Evolutionary conservation across 2,113 vertebrate species (phyloP).

Genomic region (Anser cygnoides): DNA sequence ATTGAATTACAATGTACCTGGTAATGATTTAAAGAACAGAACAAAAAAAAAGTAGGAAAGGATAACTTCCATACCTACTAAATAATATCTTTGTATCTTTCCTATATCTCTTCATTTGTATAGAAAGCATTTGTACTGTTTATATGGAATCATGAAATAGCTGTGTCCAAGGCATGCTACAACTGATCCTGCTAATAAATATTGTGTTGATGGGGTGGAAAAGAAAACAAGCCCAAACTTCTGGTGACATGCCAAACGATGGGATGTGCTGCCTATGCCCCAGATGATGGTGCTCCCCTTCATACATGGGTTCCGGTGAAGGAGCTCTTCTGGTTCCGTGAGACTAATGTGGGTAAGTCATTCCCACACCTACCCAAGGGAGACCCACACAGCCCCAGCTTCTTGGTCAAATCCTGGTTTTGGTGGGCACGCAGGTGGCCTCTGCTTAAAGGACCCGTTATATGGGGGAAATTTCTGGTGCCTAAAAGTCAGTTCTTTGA

Average conservation of each 20-base stretch:
- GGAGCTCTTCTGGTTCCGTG: background rate
- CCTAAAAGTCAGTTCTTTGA: background rate
- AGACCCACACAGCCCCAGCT: too few species aligned
- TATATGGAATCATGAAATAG: background rate
- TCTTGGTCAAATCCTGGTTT: background rate
- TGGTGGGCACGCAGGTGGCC: too few species aligned
- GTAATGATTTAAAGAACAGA: background rate
- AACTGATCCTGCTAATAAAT: background rate
- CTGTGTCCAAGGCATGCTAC: accelerated
- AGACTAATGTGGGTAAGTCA: background rate
- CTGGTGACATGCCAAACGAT: background rate
- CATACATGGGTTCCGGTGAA: background rate
- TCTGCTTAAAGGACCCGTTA: background rate
- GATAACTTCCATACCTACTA: background rate
- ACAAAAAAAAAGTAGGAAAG: background rate
- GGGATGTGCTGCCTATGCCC: background rate
- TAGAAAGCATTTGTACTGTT: background rate
- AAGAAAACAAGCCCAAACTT: background rate
- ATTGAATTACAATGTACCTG: background rate
- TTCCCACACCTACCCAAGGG: background rate
- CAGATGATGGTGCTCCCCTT: background rate
- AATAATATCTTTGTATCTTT: background rate
- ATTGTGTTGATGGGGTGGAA: background rate
- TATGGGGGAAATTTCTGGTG: background rate
- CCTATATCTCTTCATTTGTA: background rate